phyloP scores from a whole-genome alignment of 2,888 invertebrate species.

The Nephrotoma appendiculata region DNA sequence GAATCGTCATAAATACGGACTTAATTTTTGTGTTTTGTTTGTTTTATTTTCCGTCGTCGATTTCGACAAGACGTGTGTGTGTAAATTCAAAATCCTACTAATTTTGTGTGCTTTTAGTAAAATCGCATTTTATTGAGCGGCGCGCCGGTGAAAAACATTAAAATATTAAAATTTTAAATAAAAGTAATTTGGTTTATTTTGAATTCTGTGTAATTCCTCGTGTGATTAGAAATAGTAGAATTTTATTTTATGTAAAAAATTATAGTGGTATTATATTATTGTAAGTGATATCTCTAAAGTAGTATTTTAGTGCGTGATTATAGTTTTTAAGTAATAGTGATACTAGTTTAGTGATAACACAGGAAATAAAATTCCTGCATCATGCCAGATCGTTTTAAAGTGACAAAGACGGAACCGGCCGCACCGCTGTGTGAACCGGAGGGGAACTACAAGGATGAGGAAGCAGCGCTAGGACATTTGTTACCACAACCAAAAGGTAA shows the following conservation, averaged over 20 bases:
- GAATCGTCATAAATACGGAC: not conserved
- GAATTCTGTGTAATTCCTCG: not conserved
- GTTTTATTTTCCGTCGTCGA: not conserved
- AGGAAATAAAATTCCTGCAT: not conserved
- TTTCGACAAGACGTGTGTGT: not conserved
- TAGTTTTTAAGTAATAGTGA: not conserved
- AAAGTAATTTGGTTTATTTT: not conserved
- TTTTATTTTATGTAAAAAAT: not conserved
- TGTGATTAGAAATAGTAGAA: not conserved
- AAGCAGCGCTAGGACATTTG: not conserved
- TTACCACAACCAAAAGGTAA: not conserved
- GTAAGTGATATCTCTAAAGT: not conserved
- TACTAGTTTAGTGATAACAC: not conserved
- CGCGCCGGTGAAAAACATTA: not conserved
- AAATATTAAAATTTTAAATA: not conserved
- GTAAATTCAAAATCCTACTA: not conserved
- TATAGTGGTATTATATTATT: not conserved
- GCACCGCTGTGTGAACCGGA: not conserved
- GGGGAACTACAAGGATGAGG: not conserved
- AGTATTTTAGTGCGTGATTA: not conserved
- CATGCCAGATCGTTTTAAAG: constrained; percentile 9
- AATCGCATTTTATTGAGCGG: not conserved
- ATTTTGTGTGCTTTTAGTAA: not conserved
- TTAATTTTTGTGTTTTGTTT: not conserved
- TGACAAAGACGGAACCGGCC: constrained; percentile 5